A percentile compares a stretch with the other conserved stretches of the same genome.
These are phyloP conservation scores for Temnothorax nylanderi DNA, from an alignment of 1,140 invertebrate species.

Conservation along the genomic window DNA sequence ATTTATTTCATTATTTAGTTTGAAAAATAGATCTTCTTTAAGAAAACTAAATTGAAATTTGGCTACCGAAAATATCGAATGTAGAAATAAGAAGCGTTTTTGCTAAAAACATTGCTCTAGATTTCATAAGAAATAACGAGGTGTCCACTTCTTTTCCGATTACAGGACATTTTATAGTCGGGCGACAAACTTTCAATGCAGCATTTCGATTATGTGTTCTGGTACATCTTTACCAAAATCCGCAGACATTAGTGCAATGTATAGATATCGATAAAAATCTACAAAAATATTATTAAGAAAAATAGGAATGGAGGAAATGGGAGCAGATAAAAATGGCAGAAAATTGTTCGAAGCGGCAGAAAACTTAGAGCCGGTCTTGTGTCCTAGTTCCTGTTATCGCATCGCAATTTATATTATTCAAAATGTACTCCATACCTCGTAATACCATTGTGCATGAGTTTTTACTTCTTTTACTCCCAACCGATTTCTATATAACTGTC, in stretches of 20 bases:
- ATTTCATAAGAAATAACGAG: neutral
- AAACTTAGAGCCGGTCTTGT: slow-evolving; percentile 33
- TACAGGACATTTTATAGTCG: neutral
- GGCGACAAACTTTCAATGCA: neutral
- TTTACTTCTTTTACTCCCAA: neutral
- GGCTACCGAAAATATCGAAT: neutral
- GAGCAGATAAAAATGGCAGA: neutral
- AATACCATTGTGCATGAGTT: slow-evolving; percentile 7
- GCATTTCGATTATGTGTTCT: slow-evolving; percentile 21
- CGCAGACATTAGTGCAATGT: slow-evolving; percentile 17
- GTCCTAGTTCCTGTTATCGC: slow-evolving; percentile 29
- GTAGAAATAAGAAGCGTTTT: neutral
- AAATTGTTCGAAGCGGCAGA: slow-evolving; percentile 20
- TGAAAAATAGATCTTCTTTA: neutral
- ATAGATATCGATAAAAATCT: slow-evolving; percentile 4
- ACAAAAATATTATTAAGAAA: slow-evolving; percentile 14
- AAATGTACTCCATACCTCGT: neutral
- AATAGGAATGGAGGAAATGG: neutral
- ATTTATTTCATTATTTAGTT: neutral
- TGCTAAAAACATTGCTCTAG: neutral
- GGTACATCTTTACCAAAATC: slow-evolving; percentile 22
- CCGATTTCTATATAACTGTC: slow-evolving; percentile 11
- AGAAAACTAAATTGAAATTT: neutral
- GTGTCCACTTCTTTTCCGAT: neutral
- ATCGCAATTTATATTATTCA: neutral